phyloP scores from a whole-genome alignment of 1,140 invertebrate genomes.

The Rhynchophorus ferrugineus region DNA sequence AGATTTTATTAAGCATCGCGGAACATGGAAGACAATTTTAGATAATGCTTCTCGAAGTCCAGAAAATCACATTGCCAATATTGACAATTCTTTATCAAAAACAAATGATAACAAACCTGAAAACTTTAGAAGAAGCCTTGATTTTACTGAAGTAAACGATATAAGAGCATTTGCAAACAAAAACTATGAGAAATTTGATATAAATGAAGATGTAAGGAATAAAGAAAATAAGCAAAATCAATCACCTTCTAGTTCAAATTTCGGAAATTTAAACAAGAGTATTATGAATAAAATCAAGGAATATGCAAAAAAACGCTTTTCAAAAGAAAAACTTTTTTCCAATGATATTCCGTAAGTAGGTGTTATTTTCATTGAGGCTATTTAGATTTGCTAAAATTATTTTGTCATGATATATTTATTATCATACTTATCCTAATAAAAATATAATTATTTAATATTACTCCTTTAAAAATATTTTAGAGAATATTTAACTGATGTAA shows the following conservation, averaged over 20 bases:
- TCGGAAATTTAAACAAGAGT: not conserved
- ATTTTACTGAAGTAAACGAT: not conserved
- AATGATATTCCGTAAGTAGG: slow-evolving; percentile 20
- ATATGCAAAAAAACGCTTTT: slow-evolving; percentile 6
- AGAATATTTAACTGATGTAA: not conserved
- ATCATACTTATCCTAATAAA: not conserved
- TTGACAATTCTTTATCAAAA: no score
- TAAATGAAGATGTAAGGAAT: not conserved
- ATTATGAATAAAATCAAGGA: slow-evolving; percentile 5
- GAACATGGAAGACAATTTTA: slow-evolving; percentile 13
- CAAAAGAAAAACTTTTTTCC: not conserved
- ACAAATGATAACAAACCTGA: not conserved
- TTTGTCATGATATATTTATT: not conserved
- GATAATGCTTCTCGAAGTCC: not conserved
- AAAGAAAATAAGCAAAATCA: not conserved
- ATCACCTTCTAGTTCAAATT: no score
- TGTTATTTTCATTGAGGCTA: not conserved
- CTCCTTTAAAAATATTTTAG: not conserved
- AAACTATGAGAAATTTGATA: not conserved
- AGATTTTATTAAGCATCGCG: slow-evolving; percentile 13
- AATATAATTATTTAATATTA: not conserved
- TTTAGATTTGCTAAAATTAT: not conserved
- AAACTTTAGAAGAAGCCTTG: not conserved
- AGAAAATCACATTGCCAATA: no score
- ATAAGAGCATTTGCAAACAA: not conserved